Base-by-base conservation (phyloP, 2,888 invertebrate species). In the Helicoverpa assulta region DNA sequence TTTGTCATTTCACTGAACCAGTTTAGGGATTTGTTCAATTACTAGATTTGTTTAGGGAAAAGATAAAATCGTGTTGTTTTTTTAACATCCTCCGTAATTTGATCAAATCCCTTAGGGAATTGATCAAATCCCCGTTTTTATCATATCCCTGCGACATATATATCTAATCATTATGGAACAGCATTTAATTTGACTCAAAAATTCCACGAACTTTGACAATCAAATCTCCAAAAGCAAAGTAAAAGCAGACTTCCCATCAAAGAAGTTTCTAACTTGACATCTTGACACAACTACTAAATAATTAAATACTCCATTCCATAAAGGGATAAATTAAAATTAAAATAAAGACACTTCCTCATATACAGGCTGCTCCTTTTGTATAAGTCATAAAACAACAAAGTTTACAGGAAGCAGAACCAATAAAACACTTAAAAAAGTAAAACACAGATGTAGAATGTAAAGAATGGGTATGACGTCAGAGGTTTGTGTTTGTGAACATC, bases 351-450 rank as follows among this genome's bases (percentile, higher is more conserved):
- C 64, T 73, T 78, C 64, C 72, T 53, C 37, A 26, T 64, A 67
- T 33, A 76, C 67, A 75, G 65, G 72, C 66, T 68, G 73, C 26
- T 75, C 33, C 61, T 82, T 80, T 72, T 76, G 74, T 69, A 8
- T 2, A 8, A 66, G 58, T 51, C 43, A 43, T 53, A 81, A 81
- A 73, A 64, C 21, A 50, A 61, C 54, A 26, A 14, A 70, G 16
- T 51, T 67, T 26, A 67, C 70, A 73, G 81, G 81, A 81, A 75
- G 61, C 33, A 55, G n/a, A 57, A 47, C 66, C 66, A 79, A 79
- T 81, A 80, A 82, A 81, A 82, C 63, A 57, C 26, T 67, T 56
- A 33, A 63, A 73, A 76, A 73, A 56, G 40, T 65, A 73, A 7
- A 50, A 62, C 66, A 75, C 78, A 75, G 73, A 77, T 77, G 73